Evolutionary conservation across 2,888 invertebrate genomes (phyloP), one percentile per base, ranked within the genome.

Genomic region (Drosophila prostipennis): DNA sequence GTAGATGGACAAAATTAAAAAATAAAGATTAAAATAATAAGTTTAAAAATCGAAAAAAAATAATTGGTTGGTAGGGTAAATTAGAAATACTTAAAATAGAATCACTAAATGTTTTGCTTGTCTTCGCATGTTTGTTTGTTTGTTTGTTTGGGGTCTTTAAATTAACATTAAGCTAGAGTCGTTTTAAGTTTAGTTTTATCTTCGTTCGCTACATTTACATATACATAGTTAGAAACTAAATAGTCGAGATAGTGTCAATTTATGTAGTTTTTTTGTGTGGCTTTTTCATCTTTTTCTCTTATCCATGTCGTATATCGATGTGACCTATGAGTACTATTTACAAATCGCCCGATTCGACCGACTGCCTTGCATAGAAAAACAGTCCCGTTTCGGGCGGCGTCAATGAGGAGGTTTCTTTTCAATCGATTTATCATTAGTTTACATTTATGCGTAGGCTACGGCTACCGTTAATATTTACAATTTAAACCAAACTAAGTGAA

Each of bases 31-130:
- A 59, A 79, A 84, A 78, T 67, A 74, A 68, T 61, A 36, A 60
- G 45, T 58, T 58, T 54, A 74, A 59, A 64, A 54, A 19, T 65
- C 56, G 65, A 45, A 60, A 59, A 72, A 72, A 64, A 64, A 46
- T 26, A 36, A 49, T 43, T 46, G 32, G 52, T 46, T 52, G 54
- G 43, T 48, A 73, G 64, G 56, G 58, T 71, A 67, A 72, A 73
- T 72, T 61, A 72, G 72, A 68, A 79, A 80, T 80, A 81, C 89
- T 88, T 88, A 87, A 78, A 72, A 77, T 86, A 86, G 77, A 87
- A 89, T 89, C 89, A 87, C 89, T 87, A 89, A 82, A 82, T 79
- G 74, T 87, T 83, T 76, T 71, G 75, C 70, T 78, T 81, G 83
- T 87, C 80, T 78, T 90, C 84, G 79, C 78, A 77, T 89, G 76